Conservation (phyloP, 2,888 invertebrate species). For the Ceriagrion tenellum region DNA sequence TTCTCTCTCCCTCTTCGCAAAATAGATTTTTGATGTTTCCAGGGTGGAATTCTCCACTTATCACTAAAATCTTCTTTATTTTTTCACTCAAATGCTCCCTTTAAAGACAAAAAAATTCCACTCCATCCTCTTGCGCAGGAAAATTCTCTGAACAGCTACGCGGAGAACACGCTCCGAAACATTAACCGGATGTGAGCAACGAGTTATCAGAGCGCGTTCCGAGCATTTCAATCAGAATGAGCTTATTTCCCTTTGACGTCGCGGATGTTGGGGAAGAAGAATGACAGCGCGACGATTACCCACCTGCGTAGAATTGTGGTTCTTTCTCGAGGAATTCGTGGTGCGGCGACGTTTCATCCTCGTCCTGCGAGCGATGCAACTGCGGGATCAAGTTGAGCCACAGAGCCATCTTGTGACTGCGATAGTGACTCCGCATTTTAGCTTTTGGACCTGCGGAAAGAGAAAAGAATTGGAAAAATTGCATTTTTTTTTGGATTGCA, state of each 20-base stretch:
- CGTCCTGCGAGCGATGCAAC: slow-evolving; percentile 88
- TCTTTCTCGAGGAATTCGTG: slow-evolving; percentile 88
- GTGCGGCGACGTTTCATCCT: slow-evolving; percentile 85
- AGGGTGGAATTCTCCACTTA: background rate
- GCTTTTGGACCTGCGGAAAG: slow-evolving; percentile 82
- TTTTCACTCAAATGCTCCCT: background rate
- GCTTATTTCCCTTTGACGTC: background rate
- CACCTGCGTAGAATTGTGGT: slow-evolving; percentile 88
- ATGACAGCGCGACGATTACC: slow-evolving; percentile 68
- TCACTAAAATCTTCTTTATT: background rate
- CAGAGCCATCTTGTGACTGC: slow-evolving; percentile 93
- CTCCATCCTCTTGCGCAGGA: background rate
- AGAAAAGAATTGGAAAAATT: background rate
- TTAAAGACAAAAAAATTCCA: background rate
- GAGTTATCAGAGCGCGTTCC: background rate
- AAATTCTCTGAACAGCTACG: background rate
- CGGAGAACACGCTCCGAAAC: background rate
- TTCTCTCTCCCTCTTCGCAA: too few species aligned
- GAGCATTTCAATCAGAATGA: background rate
- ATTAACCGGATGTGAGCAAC: background rate
- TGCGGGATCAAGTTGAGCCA: slow-evolving; percentile 94
- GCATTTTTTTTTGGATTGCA: too few species aligned
- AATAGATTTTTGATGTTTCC: background rate
- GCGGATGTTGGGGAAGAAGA: background rate
- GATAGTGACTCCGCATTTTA: slow-evolving; percentile 90